Conservation (phyloP, 2,888 invertebrate genomes). For the Bedellia somnulentella region DNA sequence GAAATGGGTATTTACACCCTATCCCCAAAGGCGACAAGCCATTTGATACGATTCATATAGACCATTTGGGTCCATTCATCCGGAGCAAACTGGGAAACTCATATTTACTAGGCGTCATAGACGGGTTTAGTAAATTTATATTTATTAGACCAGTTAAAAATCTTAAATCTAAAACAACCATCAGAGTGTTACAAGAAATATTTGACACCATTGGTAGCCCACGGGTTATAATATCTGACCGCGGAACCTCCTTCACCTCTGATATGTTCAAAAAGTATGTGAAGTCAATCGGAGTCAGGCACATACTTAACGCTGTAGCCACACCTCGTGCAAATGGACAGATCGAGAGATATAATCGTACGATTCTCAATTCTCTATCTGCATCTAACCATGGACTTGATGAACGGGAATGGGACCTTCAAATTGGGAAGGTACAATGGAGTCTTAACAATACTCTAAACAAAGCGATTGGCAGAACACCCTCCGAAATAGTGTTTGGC, state of each 20-base stretch:
- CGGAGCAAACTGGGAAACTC: conserved; percentile 10
- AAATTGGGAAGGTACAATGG: conserved; percentile 8
- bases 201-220: conserved; percentile 5
- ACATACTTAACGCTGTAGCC: conserved; percentile 4
- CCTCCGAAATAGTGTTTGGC: conserved; percentile 10
- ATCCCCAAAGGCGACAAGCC: conserved; percentile 7
- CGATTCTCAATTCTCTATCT: conserved; percentile 2
- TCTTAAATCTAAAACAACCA: conserved; percentile 6
- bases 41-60: conserved; percentile 8
- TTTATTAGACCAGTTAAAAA: conserved; percentile 6
- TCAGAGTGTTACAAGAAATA: conserved; percentile 5
- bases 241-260: conserved; percentile 7
- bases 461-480: conserved; percentile 8
- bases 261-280: conserved; percentile 3
- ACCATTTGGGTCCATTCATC: conserved; percentile 10
- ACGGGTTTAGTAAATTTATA: conserved; percentile 9
- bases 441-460: conserved; percentile 10
- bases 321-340: conserved; percentile 7
- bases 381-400: conserved; percentile 1
- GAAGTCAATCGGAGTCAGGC: conserved; percentile 5
- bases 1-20: conserved; percentile 6
- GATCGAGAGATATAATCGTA: conserved; percentile 3
- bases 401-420: conserved; percentile 8
- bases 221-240: conserved; percentile 6
- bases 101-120: conserved; percentile 11